Base-by-base conservation (phyloP, 2,888 invertebrate genomes). In the Mesoligia furuncula region DNA sequence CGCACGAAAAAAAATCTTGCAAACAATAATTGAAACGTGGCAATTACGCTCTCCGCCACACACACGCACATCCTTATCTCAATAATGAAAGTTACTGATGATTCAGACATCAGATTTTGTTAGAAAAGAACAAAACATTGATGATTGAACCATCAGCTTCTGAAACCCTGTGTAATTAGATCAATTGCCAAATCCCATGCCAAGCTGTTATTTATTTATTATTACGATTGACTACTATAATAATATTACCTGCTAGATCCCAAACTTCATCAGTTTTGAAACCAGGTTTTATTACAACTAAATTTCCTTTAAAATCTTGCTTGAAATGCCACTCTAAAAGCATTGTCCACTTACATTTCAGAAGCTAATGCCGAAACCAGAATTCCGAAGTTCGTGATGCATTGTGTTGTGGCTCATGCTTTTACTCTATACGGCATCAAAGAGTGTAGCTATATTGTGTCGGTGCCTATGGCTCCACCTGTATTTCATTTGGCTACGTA, bases 381-480 rank as follows among this genome's bases (percentile, higher is more conserved):
- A 61, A 45, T 80, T 51, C 11, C 0, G 20, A 75, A 70, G 20
- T 70, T 39, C 27, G 20, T 9, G 1, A 31, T 59, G 80, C 45
- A 70, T 75, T 80, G 75, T 70, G n/a, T 66, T 31, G 42, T 39
- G 45, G 24, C 51, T 65, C 13, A 54, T 13, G 61, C 54, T 68
- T 66, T 59, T 39, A 20, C 36, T n/a, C 2, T 31, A 42, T 51
- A 39, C 7, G 24, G n/a, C 42, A 66, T 61, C 61, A 75, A 75
- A 66, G 75, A 61, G 75, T 66, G 54, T 75, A 51, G 51, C 45
- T 31, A 39, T 31, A 75, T 80, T 80, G 75, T 80, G 45, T 68
- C 11, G 45, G 31, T 11, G 9, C 65, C 17, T 24, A 48, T n/a
- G 36, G 39, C 59, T 27, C 15, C 57, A 64, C 39, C 31, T 42